Base-by-base conservation (phyloP, 2,797 vertebrate species). In the Enteromius anoplus region DNA sequence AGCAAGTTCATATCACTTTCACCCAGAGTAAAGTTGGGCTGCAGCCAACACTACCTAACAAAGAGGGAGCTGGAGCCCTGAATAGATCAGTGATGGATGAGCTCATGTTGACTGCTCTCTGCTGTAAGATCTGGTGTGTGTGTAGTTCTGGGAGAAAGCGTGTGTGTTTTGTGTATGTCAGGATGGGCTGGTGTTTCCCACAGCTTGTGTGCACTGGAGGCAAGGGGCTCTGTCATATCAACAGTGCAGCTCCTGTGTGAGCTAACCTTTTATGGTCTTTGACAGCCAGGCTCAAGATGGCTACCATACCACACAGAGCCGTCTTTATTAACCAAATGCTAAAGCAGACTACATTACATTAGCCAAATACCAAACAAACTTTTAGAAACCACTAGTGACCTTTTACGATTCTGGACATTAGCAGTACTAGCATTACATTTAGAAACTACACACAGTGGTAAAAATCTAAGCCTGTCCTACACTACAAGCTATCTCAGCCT, bases 231-330 rank as follows among this genome's bases (percentile, higher is more conserved):
- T 88, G 83, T 85, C 85, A 49, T 85, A 91, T 90, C 90, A 92
- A 88, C 91, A 88, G 83, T 86, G 85, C 81, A 71, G 88, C 89
- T 88, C 77, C 86, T 86, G 86, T 88, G 88, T 88, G 88, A 86
- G 80, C 73, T 71, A 77, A 75, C 88, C 88, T 90, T 91, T 90
- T 90, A 91, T 91, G 88, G 88, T 83, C 60, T 88, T 88, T 93
- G 89, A 91, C 91, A 92, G 86, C 81, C 89, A 83, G 85, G 85
- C 90, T 91, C 89, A 85, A 92, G 90, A 93, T 92, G 91, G 85
- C 87, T 87, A 73, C 86, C 88, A 90, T 92, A 91, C 92, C 90
- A 89, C 85, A 85, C 86, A 88, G 77, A 84, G 75, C 78, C 40
- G 34, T 73, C 78, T 80, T 42, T 62, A 78, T 72, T 34, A 73